Conservation (phyloP, 2,888 invertebrate species). For the Pollenia amentaria region DNA sequence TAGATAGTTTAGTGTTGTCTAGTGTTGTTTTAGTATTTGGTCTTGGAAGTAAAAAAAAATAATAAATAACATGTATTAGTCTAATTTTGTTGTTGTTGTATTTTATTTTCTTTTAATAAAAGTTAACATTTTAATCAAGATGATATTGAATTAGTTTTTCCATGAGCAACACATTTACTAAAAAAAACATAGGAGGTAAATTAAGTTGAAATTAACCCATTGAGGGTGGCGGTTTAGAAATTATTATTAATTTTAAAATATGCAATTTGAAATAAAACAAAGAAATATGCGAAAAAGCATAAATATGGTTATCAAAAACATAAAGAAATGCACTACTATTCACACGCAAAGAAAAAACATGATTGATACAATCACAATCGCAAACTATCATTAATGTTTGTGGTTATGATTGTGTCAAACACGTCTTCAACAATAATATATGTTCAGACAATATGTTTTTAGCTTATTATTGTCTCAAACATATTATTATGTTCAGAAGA, state of each 20-base stretch:
- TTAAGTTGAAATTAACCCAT: conserved; percentile 76
- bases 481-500: no score
- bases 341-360: no score
- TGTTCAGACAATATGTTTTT: no score
- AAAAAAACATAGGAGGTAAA: conserved; percentile 13
- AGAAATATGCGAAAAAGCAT: no score
- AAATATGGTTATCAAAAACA: no score
- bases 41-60: background rate
- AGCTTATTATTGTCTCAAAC: no score
- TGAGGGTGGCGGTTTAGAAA: conserved; percentile 19
- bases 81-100: conserved; percentile 49
- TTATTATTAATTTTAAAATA: background rate
- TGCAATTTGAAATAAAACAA: background rate
- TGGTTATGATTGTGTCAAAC: no score
- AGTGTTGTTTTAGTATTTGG: background rate
- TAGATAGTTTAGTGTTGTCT: background rate
- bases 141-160: conserved; percentile 81
- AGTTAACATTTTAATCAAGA: conserved; percentile 78
- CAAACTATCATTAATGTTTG: no score
- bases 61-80: conserved; percentile 54
- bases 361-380: no score
- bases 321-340: no score
- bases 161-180: conserved; percentile 42
- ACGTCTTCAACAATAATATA: no score
- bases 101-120: conserved; percentile 60